Conservation (phyloP, 2,797 vertebrate species). For the Acomys russatus region DNA sequence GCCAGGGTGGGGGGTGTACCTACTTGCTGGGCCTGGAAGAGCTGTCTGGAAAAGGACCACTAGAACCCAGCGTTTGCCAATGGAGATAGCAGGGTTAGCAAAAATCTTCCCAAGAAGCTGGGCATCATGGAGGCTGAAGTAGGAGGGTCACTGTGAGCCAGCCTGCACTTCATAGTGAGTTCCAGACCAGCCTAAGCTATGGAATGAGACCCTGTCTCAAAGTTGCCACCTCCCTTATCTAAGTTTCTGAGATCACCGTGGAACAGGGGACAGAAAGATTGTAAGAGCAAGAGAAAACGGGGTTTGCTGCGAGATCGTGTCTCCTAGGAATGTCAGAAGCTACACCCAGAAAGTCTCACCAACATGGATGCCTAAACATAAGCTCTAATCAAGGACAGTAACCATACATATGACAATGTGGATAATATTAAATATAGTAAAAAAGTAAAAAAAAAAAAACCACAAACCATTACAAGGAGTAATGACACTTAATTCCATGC, state of each 20-base stretch:
- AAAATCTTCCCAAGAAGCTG: neutral
- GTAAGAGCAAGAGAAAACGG: neutral
- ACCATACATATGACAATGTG: neutral
- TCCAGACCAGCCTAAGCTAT: neutral
- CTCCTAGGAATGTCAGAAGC: neutral
- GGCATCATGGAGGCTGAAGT: neutral
- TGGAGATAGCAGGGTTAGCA: neutral
- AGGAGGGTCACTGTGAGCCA: neutral
- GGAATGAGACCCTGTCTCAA: neutral
- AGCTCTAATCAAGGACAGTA: neutral
- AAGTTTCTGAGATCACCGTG: neutral
- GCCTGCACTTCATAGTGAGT: neutral
- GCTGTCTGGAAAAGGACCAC: neutral
- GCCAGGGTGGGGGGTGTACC: neutral
- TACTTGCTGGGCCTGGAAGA: neutral
- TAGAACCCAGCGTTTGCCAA: accelerated
- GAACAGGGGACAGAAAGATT: neutral
- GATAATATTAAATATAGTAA: neutral
- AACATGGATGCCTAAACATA: neutral
- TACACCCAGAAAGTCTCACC: neutral
- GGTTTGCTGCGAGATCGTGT: neutral
- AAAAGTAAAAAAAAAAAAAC: neutral
- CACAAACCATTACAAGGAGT: neutral
- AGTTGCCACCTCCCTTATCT: neutral
- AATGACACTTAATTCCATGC: too few species aligned